Percentiles rank a stretch among this genome's conserved stretches.
Evolutionary conservation across 2,113 vertebrate species (phyloP).

Genomic region (Butorides virescens): DNA sequence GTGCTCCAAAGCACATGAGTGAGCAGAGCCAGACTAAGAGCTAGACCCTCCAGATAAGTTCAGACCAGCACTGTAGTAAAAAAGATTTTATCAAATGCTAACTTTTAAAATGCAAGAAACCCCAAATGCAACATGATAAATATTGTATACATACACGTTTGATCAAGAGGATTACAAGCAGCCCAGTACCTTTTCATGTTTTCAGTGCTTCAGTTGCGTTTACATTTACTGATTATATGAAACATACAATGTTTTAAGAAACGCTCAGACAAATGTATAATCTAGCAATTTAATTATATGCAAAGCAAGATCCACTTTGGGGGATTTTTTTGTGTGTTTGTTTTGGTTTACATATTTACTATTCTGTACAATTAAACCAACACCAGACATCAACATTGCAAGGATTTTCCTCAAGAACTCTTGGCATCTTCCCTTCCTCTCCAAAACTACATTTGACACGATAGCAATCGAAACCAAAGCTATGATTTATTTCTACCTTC

Average conservation of each 20-base stretch:
- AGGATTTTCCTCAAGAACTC: background rate
- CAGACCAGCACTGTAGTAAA: background rate
- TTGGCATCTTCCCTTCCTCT: background rate
- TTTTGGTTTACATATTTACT: background rate
- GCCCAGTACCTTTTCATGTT: background rate
- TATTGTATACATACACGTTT: background rate
- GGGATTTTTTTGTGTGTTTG: fast-evolving
- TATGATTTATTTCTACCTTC: background rate
- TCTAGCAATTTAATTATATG: background rate
- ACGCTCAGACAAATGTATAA: background rate
- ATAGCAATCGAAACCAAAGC: background rate
- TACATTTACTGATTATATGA: background rate
- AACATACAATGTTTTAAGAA: background rate
- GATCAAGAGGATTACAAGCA: background rate
- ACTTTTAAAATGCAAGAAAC: background rate
- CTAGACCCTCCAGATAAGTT: background rate
- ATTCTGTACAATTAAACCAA: background rate
- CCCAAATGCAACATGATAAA: background rate
- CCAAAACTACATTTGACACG: background rate
- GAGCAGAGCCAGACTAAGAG: background rate
- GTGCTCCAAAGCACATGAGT: background rate
- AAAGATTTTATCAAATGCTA: background rate
- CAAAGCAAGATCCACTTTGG: background rate
- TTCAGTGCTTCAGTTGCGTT: background rate
- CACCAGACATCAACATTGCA: background rate